A percentile compares a stretch with the other conserved stretches of the same genome.
Evolutionary conservation across 2,888 invertebrate species (phyloP).

Genomic region (Kryphioiulus occultus): DNA sequence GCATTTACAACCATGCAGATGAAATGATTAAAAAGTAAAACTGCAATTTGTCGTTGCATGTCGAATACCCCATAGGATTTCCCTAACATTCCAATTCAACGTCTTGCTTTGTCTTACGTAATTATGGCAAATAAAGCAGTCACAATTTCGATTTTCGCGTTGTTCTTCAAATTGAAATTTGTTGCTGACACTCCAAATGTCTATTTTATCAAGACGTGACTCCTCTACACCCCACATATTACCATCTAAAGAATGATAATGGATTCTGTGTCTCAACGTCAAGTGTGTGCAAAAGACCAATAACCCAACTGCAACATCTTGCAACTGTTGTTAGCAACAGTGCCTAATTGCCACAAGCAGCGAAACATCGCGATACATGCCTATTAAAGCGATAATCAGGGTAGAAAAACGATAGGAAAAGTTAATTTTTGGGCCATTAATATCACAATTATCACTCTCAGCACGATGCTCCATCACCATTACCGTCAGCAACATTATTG

Average conservation of each 20-base stretch:
- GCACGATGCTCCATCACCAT: conserved; percentile 23
- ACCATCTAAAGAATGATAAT: not conserved
- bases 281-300: not conserved
- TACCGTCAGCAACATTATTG: not conserved
- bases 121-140: too few relatives aligned
- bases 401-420: not conserved
- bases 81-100: too few relatives aligned
- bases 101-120: too few relatives aligned
- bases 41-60: too few relatives aligned
- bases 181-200: not conserved
- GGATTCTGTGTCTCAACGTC: not conserved
- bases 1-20: too few relatives aligned
- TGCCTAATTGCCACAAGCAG: not conserved
- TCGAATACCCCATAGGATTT: too few relatives aligned
- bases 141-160: too few relatives aligned
- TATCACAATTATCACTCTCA: not conserved
- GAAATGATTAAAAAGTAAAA: too few relatives aligned
- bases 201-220: not conserved
- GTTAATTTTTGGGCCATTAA: conserved; percentile 23
- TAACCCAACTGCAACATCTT: not conserved
- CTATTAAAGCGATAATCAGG: conserved; percentile 16
- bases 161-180: too few relatives aligned
- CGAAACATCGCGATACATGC: not conserved
- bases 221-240: not conserved
- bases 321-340: conserved; percentile 23